Conservation (phyloP, 1,140 invertebrate genomes). For the Listronotus bonariensis region DNA sequence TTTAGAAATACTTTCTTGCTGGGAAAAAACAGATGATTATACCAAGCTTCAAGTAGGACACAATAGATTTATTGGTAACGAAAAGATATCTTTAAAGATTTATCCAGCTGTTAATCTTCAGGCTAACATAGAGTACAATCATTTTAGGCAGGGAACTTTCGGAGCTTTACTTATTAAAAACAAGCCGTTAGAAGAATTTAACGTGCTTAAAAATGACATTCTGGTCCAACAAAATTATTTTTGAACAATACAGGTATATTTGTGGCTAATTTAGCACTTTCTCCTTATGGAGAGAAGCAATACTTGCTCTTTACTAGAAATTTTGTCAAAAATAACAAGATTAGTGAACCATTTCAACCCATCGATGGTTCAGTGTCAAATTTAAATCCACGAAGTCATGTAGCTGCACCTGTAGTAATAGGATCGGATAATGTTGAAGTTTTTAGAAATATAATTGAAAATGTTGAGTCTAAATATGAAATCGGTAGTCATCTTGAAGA, state of each 20-base stretch:
- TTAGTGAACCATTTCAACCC: conserved; percentile 83
- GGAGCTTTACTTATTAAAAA: conserved; percentile 90
- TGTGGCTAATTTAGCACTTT: conserved; percentile 84
- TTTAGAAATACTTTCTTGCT: conserved; percentile 79
- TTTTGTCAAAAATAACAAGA: conserved; percentile 82
- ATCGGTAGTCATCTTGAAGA: conserved; percentile 94
- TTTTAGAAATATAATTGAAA: conserved; percentile 90
- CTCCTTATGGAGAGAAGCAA: conserved; percentile 81
- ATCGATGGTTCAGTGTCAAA: conserved; percentile 64
- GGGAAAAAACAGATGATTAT: conserved; percentile 64
- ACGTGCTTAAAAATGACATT: conserved; percentile 68
- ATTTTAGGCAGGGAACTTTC: conserved; percentile 78
- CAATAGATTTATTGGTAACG: conserved; percentile 79
- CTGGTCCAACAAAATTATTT: conserved; percentile 86
- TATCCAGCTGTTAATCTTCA: conserved; percentile 84
- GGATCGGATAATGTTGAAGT: conserved; percentile 90
- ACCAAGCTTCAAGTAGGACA: conserved; percentile 80
- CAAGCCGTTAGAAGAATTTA: conserved; percentile 72
- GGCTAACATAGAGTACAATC: conserved; percentile 83
- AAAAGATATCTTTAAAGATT: conserved; percentile 76
- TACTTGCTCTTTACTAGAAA: conserved; percentile 87
- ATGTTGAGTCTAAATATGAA: conserved; percentile 89
- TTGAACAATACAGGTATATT: conserved; percentile 84
- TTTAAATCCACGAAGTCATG: conserved; percentile 83
- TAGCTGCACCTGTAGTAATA: conserved; percentile 87